Conservation (phyloP, 2,888 invertebrate species). For the Noctua janthina region DNA sequence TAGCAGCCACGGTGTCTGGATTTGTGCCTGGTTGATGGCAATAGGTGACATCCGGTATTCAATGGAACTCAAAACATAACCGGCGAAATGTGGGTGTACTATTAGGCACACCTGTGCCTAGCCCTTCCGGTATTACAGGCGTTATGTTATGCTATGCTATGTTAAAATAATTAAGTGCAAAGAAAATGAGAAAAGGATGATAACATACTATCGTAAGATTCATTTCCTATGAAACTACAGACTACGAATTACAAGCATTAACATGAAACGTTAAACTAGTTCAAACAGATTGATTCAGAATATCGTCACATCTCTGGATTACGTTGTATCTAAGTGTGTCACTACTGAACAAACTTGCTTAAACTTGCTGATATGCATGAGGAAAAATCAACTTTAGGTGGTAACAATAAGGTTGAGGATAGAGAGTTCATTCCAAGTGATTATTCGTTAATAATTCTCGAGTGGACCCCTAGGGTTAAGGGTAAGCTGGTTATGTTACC, state of each 20-base stretch:
- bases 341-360: constrained; percentile 69
- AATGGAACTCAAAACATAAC: neutral
- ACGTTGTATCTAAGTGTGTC: constrained; percentile 69
- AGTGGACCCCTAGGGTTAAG: constrained; percentile 70
- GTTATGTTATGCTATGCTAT: neutral
- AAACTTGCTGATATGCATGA: constrained; percentile 31
- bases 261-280: constrained; percentile 40
- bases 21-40: neutral
- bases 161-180: neutral
- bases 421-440: constrained; percentile 37
- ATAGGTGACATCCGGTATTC: neutral
- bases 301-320: constrained; percentile 64
- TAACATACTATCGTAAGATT: constrained; percentile 15
- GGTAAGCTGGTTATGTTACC: constrained; percentile 76
- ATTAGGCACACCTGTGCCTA: neutral
- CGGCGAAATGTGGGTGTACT: neutral
- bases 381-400: constrained; percentile 47
- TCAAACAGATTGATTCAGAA: constrained; percentile 65
- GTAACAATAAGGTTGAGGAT: constrained; percentile 52
- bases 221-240: neutral
- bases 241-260: constrained; percentile 37
- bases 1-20: neutral
- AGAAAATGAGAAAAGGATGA: neutral
- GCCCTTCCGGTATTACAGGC: neutral
- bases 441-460: constrained; percentile 76